Percentiles rank a stretch among this genome's conserved stretches.
Evolutionary conservation across 2,797 vertebrate genomes (phyloP).

Genomic region (Pteronotus mesoamericanus): DNA sequence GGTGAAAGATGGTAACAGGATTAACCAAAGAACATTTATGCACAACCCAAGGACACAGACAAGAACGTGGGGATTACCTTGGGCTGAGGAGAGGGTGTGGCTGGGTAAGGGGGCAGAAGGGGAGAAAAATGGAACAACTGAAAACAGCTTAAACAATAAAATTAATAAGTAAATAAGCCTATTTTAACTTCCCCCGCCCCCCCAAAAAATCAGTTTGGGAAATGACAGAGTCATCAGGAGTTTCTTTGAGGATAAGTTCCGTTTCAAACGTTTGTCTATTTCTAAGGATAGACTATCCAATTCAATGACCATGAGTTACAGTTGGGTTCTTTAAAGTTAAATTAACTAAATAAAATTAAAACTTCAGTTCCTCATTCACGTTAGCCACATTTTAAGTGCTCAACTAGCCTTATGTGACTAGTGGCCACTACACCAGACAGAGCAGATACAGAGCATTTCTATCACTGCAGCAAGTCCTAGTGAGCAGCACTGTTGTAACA

Average conservation of each 20-base stretch:
- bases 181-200: too few relatives aligned
- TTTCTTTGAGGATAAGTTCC: background rate
- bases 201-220: background rate
- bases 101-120: background rate
- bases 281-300: background rate
- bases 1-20: background rate
- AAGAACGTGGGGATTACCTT: background rate
- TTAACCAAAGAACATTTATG: background rate
- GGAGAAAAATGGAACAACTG: background rate
- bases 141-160: background rate
- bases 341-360: constrained; percentile 5
- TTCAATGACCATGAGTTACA: background rate
- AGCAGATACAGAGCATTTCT: background rate
- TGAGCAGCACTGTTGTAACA: background rate
- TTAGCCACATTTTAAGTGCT: background rate
- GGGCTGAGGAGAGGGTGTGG: background rate
- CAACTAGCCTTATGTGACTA: background rate
- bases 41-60: background rate
- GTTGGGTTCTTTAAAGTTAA: background rate
- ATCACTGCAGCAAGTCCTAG: background rate
- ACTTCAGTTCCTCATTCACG: background rate
- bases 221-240: background rate
- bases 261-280: background rate
- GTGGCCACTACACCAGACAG: background rate
- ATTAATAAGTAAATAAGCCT: background rate